Evolutionary conservation across 1,140 invertebrate species (phyloP), one percentile per base, ranked within the genome.

Genomic region (Agrypnia vestita): DNA sequence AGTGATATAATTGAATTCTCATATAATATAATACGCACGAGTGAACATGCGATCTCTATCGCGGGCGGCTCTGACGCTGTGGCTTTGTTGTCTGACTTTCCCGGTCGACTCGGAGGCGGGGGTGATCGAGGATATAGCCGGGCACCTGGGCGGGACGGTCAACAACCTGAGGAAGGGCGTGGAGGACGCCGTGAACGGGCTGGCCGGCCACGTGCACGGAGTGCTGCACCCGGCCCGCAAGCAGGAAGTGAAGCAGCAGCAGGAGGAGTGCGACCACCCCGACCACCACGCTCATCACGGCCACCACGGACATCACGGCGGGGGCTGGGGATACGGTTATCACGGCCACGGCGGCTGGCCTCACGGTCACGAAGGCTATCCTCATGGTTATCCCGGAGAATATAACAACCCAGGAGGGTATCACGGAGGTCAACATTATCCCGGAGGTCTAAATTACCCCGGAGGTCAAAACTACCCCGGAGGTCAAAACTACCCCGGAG

Each of bases 61-160:
- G 25, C 9, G 19, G 1, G 19, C 13, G 61, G 7, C n/a, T 13
- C 44, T 47, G 43, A 21, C 12, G 53, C 51, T 51, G 73, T 51
- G 56, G 19, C 49, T 49, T 11, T 44, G 62, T n/a, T 64, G 46
- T 46, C 51, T 25, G 19, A 17, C 59, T 64, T 69, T 76, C 9
- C 43, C 25, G 53, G 51, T 21, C 9, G n/a, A 4, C 12, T 62
- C 75, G 1, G 46, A 78, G 0, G 77, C 77, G 0, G 77, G 77
- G 9, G 43, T 78, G 17, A 72, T 78, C 46, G 77, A 78, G 10
- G 67, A 78, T 25, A 72, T 78, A 12, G 67, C 77, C 4, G 51
- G 55, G 1, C 77, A 72, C 7, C 55, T 78, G 10, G 77, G 55
- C 56, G 67, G 77, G 17, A 56, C 49, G 43, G 77, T 78, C 3